These are phyloP conservation scores for Lepilemur septentrionalis DNA, from an alignment of 2,797 vertebrate genomes.

Conservation along the genomic window DNA sequence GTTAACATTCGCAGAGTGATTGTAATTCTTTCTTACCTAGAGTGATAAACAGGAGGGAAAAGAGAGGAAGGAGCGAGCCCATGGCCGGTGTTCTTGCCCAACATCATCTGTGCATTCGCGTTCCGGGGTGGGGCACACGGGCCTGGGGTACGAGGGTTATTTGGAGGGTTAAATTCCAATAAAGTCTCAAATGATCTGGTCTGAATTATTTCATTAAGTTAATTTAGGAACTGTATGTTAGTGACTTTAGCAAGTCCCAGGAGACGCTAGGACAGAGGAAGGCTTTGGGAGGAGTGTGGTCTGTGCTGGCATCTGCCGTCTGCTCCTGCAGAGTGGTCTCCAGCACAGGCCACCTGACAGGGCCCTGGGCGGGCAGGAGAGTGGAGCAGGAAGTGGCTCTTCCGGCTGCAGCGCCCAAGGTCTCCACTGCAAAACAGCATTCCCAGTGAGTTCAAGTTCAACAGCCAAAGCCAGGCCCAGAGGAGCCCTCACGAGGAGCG, in stretches of 20 bases:
- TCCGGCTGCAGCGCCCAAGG: neutral
- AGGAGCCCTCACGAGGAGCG: neutral
- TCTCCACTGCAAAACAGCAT: neutral
- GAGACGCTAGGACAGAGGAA: neutral
- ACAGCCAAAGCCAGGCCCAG: neutral
- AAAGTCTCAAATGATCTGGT: neutral
- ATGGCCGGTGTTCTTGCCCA: too few relatives aligned
- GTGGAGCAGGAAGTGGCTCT: neutral
- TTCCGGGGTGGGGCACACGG: accelerated
- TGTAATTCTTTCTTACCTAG: neutral
- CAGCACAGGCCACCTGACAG: neutral
- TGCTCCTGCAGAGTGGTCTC: too few relatives aligned
- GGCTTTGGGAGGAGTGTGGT: accelerated
- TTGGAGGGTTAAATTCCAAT: neutral
- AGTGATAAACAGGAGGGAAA: neutral
- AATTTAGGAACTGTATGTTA: neutral
- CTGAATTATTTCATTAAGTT: neutral
- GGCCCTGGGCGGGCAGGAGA: accelerated
- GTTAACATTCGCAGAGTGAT: neutral
- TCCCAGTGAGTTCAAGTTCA: neutral
- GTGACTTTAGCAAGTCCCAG: neutral
- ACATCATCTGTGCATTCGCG: accelerated
- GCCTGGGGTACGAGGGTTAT: neutral
- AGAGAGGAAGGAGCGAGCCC: neutral
- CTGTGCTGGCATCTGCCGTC: neutral